Evolutionary conservation across 1,140 invertebrate genomes (phyloP).

Genomic region (Temnothorax longispinosus): DNA sequence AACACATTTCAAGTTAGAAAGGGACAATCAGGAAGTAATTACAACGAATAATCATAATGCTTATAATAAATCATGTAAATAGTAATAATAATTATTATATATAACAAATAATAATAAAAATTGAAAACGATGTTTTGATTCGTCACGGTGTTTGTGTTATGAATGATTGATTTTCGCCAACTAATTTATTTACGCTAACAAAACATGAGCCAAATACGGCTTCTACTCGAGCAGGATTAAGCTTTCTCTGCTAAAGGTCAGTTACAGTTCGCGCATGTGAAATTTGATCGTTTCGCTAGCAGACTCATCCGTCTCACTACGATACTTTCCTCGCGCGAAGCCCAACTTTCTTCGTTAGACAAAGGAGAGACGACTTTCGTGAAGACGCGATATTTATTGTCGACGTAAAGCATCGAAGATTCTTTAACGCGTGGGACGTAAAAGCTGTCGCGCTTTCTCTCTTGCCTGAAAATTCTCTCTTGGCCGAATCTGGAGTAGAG

Average conservation of each 20-base stretch:
- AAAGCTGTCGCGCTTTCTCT: slow-evolving; percentile 31
- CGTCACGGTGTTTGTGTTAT: background rate
- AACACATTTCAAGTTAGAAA: background rate
- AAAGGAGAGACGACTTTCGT: slow-evolving; percentile 39
- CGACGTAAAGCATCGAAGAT: slow-evolving; percentile 32
- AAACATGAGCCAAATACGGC: slow-evolving; percentile 2
- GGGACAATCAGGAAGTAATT: background rate
- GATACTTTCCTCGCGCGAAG: slow-evolving; percentile 26
- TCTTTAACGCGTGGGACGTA: slow-evolving; percentile 30
- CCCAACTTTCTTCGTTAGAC: slow-evolving; percentile 44
- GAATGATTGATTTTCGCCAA: slow-evolving; percentile 6
- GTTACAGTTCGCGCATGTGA: slow-evolving; percentile 60
- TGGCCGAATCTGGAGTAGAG: slow-evolving; percentile 12
- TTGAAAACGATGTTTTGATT: background rate
- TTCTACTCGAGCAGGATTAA: slow-evolving; percentile 15
- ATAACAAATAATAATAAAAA: background rate
- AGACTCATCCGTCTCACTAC: slow-evolving; percentile 34
- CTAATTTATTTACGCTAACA: slow-evolving; percentile 25
- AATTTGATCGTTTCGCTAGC: slow-evolving; percentile 40
- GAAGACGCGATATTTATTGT: slow-evolving; percentile 43
- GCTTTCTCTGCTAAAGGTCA: slow-evolving; percentile 53
- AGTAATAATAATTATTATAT: too few relatives aligned
- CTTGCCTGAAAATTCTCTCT: slow-evolving; percentile 15
- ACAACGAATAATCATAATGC: background rate
- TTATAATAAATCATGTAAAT: background rate